Base-by-base conservation (phyloP, 1,140 invertebrate species). In the Pararge aegeria region DNA sequence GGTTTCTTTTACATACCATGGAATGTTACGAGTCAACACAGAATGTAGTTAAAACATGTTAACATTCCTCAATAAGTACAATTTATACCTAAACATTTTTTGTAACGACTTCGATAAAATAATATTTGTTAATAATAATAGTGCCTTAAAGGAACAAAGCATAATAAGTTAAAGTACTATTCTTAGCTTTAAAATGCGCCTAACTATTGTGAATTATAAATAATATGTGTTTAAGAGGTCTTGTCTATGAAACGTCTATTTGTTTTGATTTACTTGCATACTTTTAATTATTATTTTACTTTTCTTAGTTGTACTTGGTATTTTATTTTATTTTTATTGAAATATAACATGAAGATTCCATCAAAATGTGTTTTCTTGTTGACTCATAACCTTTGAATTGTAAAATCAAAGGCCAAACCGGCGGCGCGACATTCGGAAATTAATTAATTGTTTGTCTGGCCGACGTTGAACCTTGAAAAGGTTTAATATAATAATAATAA, bases 201-300 rank as follows among this genome's bases (percentile, higher is more conserved):
- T 5, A 27, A 27, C 1, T 27, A 27, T 27, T 27, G 10, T 38
- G 10, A n/a, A 10, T 38, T 13, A 37, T 2, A 37, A 5, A 37
- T 10, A 12, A n/a, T n/a, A n/a, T n/a, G 2, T 24, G 24, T 24
- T 2, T 24, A 24, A 24, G 24, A 24, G 7, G 24, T 24, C 1
- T 42, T 18, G 13, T 10, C 6, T 18, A 42, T 42, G 38, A 42
- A 38, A 15, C 13, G 34, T 38, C 13, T 3, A 4, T 38, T 12
- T 38, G 10, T 38, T 5, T 1, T 37, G 12, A n/a, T 20, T 53
- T 53, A 18, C 51, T n/a, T n/a, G n/a, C n/a, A n/a, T n/a, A n/a
- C n/a, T n/a, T n/a, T n/a, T n/a, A n/a, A 53, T 53, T 40, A 53
- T 53, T 16, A 38, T 53, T 53, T 53, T 53, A 4, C 38, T 53